phyloP scores from a whole-genome alignment of 23 tunicate species.

The Trididemnum miniatum region DNA sequence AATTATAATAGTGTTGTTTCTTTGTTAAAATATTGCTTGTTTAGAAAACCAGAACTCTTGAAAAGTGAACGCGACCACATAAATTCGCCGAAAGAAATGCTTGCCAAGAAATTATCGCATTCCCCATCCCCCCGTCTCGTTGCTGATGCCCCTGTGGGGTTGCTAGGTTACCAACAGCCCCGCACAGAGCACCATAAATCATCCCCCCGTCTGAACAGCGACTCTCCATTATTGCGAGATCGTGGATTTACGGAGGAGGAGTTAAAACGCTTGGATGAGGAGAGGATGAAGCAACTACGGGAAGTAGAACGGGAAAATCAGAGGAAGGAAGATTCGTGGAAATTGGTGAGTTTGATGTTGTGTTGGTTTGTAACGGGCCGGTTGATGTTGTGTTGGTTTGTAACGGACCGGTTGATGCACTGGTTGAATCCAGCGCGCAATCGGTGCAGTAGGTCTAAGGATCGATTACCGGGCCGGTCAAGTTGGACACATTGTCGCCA shows the following conservation, averaged over 20 bases:
- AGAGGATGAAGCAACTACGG: background rate
- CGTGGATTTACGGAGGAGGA: background rate
- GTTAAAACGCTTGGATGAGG: background rate
- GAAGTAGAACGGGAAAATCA: constrained; percentile 23
- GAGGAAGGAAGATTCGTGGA: constrained; percentile 31
- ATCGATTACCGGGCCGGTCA: too few relatives aligned
- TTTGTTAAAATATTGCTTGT: too few relatives aligned
- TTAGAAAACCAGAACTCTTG: too few relatives aligned
- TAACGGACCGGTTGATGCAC: too few relatives aligned
- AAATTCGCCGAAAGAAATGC: background rate
- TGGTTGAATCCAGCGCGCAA: too few relatives aligned
- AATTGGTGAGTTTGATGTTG: constrained; percentile 32
- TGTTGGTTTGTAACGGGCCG: too few relatives aligned
- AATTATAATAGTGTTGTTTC: too few relatives aligned
- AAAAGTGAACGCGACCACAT: background rate
- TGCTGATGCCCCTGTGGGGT: constrained; percentile 1
- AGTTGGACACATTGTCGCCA: too few relatives aligned
- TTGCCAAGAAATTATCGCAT: constrained; percentile 13
- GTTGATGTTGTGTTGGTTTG: too few relatives aligned
- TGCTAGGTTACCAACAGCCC: background rate
- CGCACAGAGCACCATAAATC: background rate
- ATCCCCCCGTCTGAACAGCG: background rate
- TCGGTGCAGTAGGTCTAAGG: too few relatives aligned
- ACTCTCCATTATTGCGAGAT: too few relatives aligned
- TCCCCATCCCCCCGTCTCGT: constrained; percentile 17